Conservation (phyloP, 2,113 vertebrate species). For the Pogonocichla stellata region DNA sequence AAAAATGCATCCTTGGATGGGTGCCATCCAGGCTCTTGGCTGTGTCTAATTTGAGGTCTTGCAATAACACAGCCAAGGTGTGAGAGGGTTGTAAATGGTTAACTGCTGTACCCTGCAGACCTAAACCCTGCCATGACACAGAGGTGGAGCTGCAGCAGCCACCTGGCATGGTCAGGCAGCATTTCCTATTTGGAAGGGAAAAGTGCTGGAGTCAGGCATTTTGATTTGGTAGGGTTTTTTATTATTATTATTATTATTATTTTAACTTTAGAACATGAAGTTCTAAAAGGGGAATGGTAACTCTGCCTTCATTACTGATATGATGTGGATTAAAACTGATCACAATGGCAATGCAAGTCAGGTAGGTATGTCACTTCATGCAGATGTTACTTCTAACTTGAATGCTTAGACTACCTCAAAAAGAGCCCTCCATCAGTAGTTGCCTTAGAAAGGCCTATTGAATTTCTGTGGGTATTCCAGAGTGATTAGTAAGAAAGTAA, state of each 20-base stretch:
- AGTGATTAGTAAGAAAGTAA: not conserved
- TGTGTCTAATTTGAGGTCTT: conserved; percentile 9
- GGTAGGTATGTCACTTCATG: not conserved
- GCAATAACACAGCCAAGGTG: not conserved
- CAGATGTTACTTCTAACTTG: not conserved
- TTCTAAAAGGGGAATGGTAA: not conserved
- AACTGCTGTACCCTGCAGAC: not conserved
- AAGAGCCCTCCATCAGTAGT: not conserved
- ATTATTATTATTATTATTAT: too few species aligned
- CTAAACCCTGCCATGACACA: not conserved
- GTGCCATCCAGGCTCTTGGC: not conserved
- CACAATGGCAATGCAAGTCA: not conserved
- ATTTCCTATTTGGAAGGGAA: not conserved
- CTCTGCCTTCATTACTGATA: not conserved
- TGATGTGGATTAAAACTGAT: not conserved
- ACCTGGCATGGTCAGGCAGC: not conserved
- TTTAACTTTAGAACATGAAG: not conserved
- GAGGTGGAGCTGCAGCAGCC: not conserved
- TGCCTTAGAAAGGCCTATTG: not conserved
- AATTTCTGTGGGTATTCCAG: not conserved
- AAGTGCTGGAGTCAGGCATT: not conserved
- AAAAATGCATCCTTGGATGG: not conserved
- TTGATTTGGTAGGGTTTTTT: not conserved
- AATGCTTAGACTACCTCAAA: not conserved
- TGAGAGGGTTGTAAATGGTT: not conserved